These are phyloP conservation scores for Lynx canadensis DNA, from an alignment of 2,113 vertebrate genomes.

Conservation along the genomic window DNA sequence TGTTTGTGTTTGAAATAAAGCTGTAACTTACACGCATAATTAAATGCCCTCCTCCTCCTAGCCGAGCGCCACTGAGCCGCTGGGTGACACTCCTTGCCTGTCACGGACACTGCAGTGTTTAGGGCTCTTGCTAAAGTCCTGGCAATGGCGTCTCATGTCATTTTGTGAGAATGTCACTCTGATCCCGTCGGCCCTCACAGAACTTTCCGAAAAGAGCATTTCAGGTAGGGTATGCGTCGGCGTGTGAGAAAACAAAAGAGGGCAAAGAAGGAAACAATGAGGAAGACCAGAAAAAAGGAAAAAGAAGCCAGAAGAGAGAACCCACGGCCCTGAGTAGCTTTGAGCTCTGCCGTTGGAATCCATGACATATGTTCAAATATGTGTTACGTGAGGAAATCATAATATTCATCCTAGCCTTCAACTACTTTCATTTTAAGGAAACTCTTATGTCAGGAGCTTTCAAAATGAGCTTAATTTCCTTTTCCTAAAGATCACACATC, in stretches of 20 bases:
- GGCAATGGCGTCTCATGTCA: neutral
- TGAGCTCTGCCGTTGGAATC: neutral
- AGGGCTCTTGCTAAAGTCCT: neutral
- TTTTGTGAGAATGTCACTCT: neutral
- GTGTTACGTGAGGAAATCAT: neutral
- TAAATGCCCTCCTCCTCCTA: neutral
- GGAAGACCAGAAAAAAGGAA: neutral
- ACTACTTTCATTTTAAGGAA: neutral
- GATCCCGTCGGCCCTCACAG: neutral
- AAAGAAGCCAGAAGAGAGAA: neutral
- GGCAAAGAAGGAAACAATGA: neutral
- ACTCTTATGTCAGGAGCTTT: constrained; percentile 9
- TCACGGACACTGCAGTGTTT: rapidly evolving
- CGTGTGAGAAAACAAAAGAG: neutral
- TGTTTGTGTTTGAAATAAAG: constrained; percentile 1
- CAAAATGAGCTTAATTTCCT: constrained; percentile 49
- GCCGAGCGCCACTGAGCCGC: neutral
- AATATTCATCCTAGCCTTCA: neutral
- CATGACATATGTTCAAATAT: neutral
- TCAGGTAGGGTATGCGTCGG: neutral
- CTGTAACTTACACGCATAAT: neutral
- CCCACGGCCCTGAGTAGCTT: neutral
- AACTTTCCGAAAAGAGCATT: constrained; percentile 2
- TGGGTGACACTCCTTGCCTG: neutral
- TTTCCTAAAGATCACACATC: constrained; percentile 12